Base-by-base conservation (phyloP, 2,888 invertebrate species). In the Melikaiella ostensackeni region DNA sequence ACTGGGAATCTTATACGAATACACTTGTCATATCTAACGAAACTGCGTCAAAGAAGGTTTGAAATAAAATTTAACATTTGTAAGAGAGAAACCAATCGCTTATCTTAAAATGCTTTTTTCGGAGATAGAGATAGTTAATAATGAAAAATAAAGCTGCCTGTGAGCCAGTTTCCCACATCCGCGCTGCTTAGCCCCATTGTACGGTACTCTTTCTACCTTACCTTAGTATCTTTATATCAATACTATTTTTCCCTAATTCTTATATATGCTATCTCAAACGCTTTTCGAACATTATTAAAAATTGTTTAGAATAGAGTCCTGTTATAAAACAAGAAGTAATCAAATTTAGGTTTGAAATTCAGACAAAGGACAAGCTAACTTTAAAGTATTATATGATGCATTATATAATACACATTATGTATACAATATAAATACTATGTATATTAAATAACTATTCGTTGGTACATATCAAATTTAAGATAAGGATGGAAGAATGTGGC, bases 401-500 rank as follows among this genome's bases (percentile, higher is more conserved):
- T 46, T 66, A 50, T 70, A 27, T 70, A n/a, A n/a, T n/a, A n/a
- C n/a, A n/a, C n/a, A 46, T 30, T 50, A 70, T 70, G 50, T 70
- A 70, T 55, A 70, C 46, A 50, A 50, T 50, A 50, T 50, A 70
- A 70, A 70, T 33, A 55, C 30, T 70, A 70, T 70, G 70, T 70
- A 70, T 55, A 70, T 70, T 24, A 50, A 70, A 50, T 46, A 70
- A 50, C 46, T 70, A 46, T 46, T 50, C 50, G 50, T 74, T 57
- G 74, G 57, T 59, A 74, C 74, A 74, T 74, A 77, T 77, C 77
- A 74, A 74, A 61, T 77, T 74, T 77, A 61, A 77, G 66, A 61
- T 46, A 77, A 70, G 46, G n/a, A 70, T 70, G 70, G 50, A 70
- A 50, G 50, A 55, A 70, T 70, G 70, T 50, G 33, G n/a, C 50